A percentile compares a stretch with the other conserved stretches of the same genome.
phyloP scores from a whole-genome alignment of 2,113 vertebrate genomes.

The Oreocharis arfaki region DNA sequence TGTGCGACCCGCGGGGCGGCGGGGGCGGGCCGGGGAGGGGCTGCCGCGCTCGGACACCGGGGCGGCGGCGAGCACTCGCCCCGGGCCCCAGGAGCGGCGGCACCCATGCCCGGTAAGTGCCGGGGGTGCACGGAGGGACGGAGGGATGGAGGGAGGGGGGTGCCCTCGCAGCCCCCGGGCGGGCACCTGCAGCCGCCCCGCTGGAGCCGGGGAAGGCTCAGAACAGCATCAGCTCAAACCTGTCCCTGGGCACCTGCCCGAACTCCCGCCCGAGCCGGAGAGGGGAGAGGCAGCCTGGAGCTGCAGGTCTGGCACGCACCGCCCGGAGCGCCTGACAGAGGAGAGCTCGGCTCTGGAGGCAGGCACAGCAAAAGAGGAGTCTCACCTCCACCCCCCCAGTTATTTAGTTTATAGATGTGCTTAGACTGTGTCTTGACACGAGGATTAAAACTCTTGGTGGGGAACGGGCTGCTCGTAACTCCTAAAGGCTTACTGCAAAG shows the following conservation, averaged over 20 bases:
- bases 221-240: accelerated
- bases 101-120: slow-evolving; percentile 27
- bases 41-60: not conserved
- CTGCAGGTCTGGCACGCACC: accelerated
- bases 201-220: not conserved
- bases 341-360: too few species aligned
- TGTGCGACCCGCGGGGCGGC: accelerated
- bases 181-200: not conserved
- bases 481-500: not conserved
- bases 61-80: not conserved
- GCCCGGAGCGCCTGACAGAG: accelerated
- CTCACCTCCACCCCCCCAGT: accelerated
- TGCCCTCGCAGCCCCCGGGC: not conserved
- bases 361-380: accelerated
- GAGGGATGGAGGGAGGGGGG: not conserved
- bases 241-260: accelerated
- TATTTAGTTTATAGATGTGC: accelerated
- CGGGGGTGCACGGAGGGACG: too few species aligned
- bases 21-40: not conserved
- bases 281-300: accelerated
- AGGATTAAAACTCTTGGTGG: not conserved
- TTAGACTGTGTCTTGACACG: accelerated
- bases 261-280: not conserved
- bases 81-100: not conserved
- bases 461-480: accelerated